phyloP scores from a whole-genome alignment of 1,140 invertebrate species.

The Hestina assimilis region DNA sequence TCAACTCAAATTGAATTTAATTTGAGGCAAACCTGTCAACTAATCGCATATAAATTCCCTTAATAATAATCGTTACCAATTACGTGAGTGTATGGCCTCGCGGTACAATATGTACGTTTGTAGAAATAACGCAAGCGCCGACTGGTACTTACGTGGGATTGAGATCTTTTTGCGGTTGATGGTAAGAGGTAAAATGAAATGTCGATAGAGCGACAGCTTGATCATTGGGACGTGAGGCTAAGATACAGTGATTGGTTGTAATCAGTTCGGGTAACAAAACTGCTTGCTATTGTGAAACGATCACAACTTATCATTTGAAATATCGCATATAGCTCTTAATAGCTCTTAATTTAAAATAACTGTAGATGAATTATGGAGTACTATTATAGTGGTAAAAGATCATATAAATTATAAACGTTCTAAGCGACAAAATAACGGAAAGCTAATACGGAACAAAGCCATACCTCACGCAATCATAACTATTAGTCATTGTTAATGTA shows the following conservation, averaged over 20 bases:
- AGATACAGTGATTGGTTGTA: constrained; percentile 32
- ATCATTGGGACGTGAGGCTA: constrained; percentile 34
- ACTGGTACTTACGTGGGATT: constrained; percentile 49
- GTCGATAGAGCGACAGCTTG: constrained; percentile 46
- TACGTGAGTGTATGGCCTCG: constrained; percentile 61
- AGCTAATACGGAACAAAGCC: neutral
- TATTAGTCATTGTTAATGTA: constrained; percentile 7
- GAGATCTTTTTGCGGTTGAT: constrained; percentile 48
- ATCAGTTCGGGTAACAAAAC: neutral
- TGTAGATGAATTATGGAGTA: no score
- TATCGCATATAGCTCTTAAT: neutral
- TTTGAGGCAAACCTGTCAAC: constrained; percentile 55
- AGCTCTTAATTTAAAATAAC: neutral
- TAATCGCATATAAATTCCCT: constrained; percentile 68
- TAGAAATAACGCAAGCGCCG: constrained; percentile 38
- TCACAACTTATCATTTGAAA: neutral
- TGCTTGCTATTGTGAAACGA: constrained; percentile 6
- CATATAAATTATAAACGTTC: no score
- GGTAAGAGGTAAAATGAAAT: constrained; percentile 54
- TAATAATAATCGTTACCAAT: constrained; percentile 72
- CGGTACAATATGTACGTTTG: constrained; percentile 35
- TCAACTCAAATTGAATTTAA: constrained; percentile 61
- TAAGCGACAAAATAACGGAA: neutral
- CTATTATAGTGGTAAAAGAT: no score
- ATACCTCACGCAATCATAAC: neutral